Conservation (phyloP, 2,797 vertebrate species). For the Vespertilio murinus region DNA sequence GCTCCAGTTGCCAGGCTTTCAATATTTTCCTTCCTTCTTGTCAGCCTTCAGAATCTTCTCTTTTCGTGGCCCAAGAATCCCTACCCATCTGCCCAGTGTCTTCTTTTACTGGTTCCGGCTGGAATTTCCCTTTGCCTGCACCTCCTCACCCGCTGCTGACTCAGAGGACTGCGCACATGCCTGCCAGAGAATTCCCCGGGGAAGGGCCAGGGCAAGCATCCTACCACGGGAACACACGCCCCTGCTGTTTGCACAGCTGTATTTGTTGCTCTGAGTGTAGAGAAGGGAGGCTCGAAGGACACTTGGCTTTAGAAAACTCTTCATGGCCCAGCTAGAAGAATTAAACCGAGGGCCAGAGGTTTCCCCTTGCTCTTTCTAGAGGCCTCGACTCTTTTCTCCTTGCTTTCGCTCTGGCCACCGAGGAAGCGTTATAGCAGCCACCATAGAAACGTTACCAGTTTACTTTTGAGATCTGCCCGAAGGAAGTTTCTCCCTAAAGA, state of each 20-base stretch:
- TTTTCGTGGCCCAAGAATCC: not conserved
- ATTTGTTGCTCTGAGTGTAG: slow-evolving; percentile 61
- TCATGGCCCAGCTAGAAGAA: slow-evolving; percentile 57
- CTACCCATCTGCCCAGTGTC: not conserved
- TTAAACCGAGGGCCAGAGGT: slow-evolving; percentile 53
- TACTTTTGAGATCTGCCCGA: slow-evolving; percentile 55
- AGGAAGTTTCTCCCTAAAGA: slow-evolving; percentile 51
- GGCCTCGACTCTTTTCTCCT: slow-evolving; percentile 45
- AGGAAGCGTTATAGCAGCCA: not conserved
- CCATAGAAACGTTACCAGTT: slow-evolving; percentile 51
- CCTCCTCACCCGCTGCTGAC: not conserved
- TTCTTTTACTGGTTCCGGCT: not conserved
- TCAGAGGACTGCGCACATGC: not conserved
- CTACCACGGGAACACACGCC: not conserved
- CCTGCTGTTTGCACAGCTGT: slow-evolving; percentile 73
- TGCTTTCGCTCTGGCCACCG: slow-evolving; percentile 30
- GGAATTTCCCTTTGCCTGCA: not conserved
- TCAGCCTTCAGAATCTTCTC: not conserved
- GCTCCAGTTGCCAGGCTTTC: not conserved
- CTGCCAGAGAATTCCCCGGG: slow-evolving; percentile 19
- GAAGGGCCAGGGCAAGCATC: not conserved
- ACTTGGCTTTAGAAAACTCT: slow-evolving; percentile 65
- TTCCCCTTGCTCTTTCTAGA: slow-evolving; percentile 50
- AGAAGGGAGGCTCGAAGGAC: slow-evolving; percentile 44
- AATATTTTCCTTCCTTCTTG: not conserved